A percentile compares a stretch with the other conserved stretches of the same genome.
Conservation (phyloP, 2,888 invertebrate genomes). For the Hanleya hanleyi region DNA sequence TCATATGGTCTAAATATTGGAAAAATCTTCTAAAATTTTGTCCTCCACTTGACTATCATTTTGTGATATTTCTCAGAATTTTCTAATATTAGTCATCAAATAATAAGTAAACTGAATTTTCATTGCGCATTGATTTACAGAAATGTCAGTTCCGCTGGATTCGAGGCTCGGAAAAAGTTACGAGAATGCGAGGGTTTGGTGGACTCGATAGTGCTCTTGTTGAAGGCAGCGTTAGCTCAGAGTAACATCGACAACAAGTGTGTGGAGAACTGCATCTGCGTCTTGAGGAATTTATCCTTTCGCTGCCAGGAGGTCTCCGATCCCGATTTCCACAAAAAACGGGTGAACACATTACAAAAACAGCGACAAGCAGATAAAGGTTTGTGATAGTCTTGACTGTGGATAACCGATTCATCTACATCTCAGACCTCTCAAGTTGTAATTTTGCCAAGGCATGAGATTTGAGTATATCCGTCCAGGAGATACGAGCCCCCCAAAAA, state of each 20-base stretch:
- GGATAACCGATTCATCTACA: no score
- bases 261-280: constrained; percentile 99
- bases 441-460: no score
- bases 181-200: constrained; percentile 93
- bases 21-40: no score
- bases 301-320: constrained; percentile 98
- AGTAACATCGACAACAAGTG: constrained; percentile 98
- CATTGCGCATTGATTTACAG: constrained; percentile 74
- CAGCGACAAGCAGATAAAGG: constrained; percentile 46
- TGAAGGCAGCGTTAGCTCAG: constrained; percentile 91
- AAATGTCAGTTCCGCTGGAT: constrained; percentile 98
- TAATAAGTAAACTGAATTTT: no score
- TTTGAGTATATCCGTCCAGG: no score
- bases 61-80: no score
- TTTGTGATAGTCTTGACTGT: no score
- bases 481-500: no score
- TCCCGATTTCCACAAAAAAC: constrained; percentile 85
- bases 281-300: constrained; percentile 96
- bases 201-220: constrained; percentile 93
- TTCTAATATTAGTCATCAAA: no score
- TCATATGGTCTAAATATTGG: no score
- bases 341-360: constrained; percentile 43
- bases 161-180: constrained; percentile 93
- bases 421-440: no score
- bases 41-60: no score